phyloP scores from a whole-genome alignment of 2,888 invertebrate species.

The Hyposoter dolosus region DNA sequence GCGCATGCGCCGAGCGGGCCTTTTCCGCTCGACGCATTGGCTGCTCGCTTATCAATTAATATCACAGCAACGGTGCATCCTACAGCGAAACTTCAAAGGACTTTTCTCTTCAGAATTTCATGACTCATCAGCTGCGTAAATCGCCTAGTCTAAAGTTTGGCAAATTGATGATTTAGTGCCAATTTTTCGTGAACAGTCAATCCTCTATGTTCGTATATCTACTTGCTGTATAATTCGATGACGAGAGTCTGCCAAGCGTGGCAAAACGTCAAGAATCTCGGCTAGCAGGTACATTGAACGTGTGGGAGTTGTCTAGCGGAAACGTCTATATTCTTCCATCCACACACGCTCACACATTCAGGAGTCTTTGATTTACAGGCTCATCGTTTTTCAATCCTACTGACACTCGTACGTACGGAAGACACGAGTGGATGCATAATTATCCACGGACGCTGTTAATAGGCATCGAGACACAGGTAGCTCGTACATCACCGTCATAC shows the following conservation, averaged over 20 bases:
- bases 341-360: background rate
- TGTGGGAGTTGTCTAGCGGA: slow-evolving; percentile 56
- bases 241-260: slow-evolving; percentile 60
- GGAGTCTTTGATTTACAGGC: slow-evolving; percentile 73
- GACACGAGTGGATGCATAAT: slow-evolving; percentile 1
- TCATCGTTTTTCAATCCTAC: slow-evolving; percentile 73
- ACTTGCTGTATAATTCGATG: slow-evolving; percentile 6
- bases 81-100: background rate
- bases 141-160: background rate
- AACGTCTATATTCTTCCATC: slow-evolving; percentile 12
- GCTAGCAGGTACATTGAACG: slow-evolving; percentile 54
- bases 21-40: background rate
- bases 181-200: background rate
- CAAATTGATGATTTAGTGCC: background rate
- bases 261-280: slow-evolving; percentile 74
- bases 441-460: slow-evolving; percentile 10
- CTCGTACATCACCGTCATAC: background rate
- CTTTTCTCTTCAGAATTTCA: slow-evolving; percentile 10
- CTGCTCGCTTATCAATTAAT: background rate
- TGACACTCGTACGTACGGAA: slow-evolving; percentile 66
- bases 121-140: background rate
- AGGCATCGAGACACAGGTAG: slow-evolving; percentile 31
- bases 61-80: background rate
- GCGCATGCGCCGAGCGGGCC: background rate
- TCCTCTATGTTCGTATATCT: background rate